These are phyloP conservation scores for Neodiprion lecontei DNA, from an alignment of 1,140 invertebrate species.

Conservation along the genomic window DNA sequence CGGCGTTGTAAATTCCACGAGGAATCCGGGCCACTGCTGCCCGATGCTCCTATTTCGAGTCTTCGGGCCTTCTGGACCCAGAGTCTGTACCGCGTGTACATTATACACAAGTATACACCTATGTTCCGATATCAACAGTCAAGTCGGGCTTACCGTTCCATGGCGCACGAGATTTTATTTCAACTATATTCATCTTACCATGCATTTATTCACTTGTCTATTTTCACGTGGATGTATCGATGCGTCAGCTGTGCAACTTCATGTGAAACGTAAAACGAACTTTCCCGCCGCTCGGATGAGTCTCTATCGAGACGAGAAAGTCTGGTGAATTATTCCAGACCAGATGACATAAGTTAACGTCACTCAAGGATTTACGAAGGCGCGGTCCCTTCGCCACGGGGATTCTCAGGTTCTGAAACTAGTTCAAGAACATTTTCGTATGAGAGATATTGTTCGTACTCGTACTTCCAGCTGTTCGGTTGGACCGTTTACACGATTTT, in stretches of 20 bases:
- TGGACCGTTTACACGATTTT: background rate
- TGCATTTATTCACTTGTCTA: too few relatives aligned
- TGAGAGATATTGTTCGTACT: background rate
- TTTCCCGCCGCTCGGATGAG: too few relatives aligned
- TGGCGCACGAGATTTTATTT: too few relatives aligned
- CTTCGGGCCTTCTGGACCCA: constrained; percentile 13
- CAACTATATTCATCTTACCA: too few relatives aligned
- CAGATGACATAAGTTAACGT: background rate
- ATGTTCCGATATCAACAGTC: background rate
- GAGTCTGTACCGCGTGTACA: background rate
- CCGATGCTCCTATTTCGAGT: constrained; percentile 6
- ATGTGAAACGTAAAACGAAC: too few relatives aligned
- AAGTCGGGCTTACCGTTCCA: background rate
- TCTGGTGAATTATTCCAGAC: background rate
- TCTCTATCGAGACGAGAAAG: background rate
- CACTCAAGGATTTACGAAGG: constrained; percentile 1
- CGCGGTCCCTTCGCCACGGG: background rate
- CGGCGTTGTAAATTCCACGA: constrained; percentile 43
- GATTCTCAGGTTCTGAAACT: background rate
- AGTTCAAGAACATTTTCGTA: background rate
- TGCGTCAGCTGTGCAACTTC: too few relatives aligned
- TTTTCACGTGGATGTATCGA: too few relatives aligned
- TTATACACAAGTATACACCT: too few relatives aligned
- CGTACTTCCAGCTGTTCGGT: constrained; percentile 1
- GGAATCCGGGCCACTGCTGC: constrained; percentile 28